Percentiles rank a stretch among this genome's conserved stretches.
phyloP scores from a whole-genome alignment of 2,797 vertebrate genomes.

The Phoeniculus purpureus region DNA sequence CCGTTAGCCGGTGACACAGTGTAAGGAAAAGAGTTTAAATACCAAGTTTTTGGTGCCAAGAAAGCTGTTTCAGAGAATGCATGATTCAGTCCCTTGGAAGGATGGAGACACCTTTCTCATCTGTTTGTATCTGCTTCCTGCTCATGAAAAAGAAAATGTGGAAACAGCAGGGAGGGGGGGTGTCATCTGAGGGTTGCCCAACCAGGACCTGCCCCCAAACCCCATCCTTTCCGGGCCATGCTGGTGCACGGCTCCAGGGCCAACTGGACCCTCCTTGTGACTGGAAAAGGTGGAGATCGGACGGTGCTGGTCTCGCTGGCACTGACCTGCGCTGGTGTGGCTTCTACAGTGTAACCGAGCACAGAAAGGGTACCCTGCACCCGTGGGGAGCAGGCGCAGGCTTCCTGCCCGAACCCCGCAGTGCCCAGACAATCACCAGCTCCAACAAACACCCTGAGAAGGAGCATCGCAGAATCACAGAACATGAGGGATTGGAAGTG shows the following conservation, averaged over 20 bases:
- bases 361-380: neutral
- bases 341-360: neutral
- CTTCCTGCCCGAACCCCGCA: neutral
- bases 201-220: no score
- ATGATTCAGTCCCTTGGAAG: neutral
- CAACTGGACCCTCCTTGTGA: no score
- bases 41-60: neutral
- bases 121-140: neutral
- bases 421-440: neutral
- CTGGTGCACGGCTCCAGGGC: no score
- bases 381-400: rapidly evolving
- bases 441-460: neutral
- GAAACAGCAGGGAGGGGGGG: neutral
- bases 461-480: neutral
- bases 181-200: no score
- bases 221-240: no score
- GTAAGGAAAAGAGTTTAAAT: neutral
- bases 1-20: neutral
- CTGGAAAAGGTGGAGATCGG: no score
- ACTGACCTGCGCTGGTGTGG: no score
- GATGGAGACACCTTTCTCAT: neutral
- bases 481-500: no score
- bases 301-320: no score
- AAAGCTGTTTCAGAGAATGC: neutral
- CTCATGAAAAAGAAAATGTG: neutral